Conservation (phyloP, 2,113 vertebrate species). For the Mustela nigripes region DNA sequence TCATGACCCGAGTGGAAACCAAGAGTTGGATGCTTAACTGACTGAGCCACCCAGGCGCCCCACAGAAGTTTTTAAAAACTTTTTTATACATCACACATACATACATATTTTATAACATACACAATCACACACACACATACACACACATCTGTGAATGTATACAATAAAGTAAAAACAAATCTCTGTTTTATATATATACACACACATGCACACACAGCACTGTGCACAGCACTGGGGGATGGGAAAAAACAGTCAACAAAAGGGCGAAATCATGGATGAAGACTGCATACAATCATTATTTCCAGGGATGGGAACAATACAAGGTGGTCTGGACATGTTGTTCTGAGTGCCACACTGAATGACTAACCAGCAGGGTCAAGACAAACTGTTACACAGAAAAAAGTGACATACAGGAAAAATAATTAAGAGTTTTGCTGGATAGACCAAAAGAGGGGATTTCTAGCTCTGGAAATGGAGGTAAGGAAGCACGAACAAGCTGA, state of each 20-base stretch:
- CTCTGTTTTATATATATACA: background rate
- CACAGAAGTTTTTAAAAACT: background rate
- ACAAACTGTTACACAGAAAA: background rate
- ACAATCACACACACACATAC: background rate
- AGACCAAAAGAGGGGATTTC: background rate
- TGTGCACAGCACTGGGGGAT: background rate
- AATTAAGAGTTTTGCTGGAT: background rate
- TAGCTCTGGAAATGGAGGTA: background rate
- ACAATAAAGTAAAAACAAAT: background rate
- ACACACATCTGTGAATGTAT: background rate
- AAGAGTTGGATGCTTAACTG: background rate
- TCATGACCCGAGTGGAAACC: background rate
- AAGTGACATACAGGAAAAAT: background rate
- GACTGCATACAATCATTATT: background rate
- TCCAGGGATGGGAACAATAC: background rate
- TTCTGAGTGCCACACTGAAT: background rate
- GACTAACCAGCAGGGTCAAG: background rate
- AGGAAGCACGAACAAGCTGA: background rate
- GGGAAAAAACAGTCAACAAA: background rate
- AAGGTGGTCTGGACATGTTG: background rate
- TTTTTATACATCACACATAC: background rate
- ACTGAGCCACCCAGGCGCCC: background rate
- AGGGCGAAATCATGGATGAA: background rate
- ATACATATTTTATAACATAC: background rate
- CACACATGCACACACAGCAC: rapidly evolving